These are phyloP conservation scores for Drosophila kanapiae DNA, from an alignment of 1,140 invertebrate species.

Conservation along the genomic window DNA sequence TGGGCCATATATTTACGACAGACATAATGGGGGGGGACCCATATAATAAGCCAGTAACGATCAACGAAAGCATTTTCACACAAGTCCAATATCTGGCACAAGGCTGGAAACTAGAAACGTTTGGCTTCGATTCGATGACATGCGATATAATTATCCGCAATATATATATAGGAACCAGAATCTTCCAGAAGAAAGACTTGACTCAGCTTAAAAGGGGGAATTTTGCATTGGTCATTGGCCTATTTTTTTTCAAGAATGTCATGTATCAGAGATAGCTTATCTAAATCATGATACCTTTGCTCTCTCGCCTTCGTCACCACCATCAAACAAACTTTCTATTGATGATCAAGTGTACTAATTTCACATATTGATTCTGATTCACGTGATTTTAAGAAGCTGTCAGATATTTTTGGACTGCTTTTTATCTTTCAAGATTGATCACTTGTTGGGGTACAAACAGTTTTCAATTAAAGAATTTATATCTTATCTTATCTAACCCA, in stretches of 20 bases:
- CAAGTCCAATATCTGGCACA: constrained; percentile 2
- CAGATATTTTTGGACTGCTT: constrained; percentile 1
- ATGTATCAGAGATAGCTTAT: constrained; percentile 16
- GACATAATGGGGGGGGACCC: constrained; percentile 27
- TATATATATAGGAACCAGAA: constrained; percentile 17
- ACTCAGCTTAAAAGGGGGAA: constrained; percentile 2
- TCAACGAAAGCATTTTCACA: constrained; percentile 44
- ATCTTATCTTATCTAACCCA: constrained; percentile 23
- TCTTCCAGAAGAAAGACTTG: constrained; percentile 29
- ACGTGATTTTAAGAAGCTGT: constrained; percentile 24
- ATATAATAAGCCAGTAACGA: constrained; percentile 9
- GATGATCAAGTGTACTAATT: not conserved
- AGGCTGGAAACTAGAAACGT: constrained; percentile 13
- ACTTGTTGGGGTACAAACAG: not conserved
- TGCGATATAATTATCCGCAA: not conserved
- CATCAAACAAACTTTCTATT: not conserved
- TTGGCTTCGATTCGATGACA: constrained; percentile 12
- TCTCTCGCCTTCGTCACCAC: constrained; percentile 11
- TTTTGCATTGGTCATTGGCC: constrained; percentile 46
- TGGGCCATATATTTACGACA: constrained; percentile 31
- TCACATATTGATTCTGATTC: not conserved
- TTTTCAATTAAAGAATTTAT: constrained; percentile 18
- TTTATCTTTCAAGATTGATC: constrained; percentile 13
- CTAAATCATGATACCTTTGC: constrained; percentile 39
- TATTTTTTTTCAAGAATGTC: constrained; percentile 9